These are phyloP conservation scores for Pagrus major DNA, from an alignment of 2,113 vertebrate genomes.

Conservation along the genomic window DNA sequence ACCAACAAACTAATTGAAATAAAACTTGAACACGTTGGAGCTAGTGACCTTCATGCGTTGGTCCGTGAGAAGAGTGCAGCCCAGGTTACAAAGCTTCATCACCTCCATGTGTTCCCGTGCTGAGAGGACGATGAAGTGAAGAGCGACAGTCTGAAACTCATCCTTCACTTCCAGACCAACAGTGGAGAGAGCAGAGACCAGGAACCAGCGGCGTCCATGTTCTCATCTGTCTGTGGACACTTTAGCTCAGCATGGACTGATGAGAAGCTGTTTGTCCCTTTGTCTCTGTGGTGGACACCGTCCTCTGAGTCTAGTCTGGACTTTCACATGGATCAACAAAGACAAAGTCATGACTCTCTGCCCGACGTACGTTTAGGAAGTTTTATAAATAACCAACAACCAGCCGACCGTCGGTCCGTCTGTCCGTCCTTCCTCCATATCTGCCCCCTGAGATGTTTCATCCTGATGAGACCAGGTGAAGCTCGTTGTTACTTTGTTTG, in stretches of 20 bases:
- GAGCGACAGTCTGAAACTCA: constrained; percentile 16
- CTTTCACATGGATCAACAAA: background rate
- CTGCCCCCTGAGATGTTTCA: no score
- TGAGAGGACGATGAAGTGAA: constrained; percentile 28
- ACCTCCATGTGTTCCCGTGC: background rate
- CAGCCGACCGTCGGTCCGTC: no score
- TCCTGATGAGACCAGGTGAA: no score
- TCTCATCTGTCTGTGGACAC: background rate
- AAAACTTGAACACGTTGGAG: no score
- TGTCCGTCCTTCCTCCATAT: no score
- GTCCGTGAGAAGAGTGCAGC: no score
- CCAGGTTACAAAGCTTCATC: background rate
- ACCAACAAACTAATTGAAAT: no score
- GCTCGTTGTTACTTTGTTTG: no score
- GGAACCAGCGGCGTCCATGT: constrained; percentile 26
- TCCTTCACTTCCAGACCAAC: constrained; percentile 30
- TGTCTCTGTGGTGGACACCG: constrained; percentile 8
- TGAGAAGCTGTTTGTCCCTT: constrained; percentile 58
- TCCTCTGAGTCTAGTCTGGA: constrained; percentile 13
- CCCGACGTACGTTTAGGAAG: no score
- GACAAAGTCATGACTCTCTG: background rate
- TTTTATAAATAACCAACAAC: no score
- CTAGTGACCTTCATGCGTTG: no score
- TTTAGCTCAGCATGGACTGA: background rate
- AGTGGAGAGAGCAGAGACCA: constrained; percentile 53